Conservation (phyloP, 2,113 vertebrate genomes). For the Psilopogon haemacephalus region DNA sequence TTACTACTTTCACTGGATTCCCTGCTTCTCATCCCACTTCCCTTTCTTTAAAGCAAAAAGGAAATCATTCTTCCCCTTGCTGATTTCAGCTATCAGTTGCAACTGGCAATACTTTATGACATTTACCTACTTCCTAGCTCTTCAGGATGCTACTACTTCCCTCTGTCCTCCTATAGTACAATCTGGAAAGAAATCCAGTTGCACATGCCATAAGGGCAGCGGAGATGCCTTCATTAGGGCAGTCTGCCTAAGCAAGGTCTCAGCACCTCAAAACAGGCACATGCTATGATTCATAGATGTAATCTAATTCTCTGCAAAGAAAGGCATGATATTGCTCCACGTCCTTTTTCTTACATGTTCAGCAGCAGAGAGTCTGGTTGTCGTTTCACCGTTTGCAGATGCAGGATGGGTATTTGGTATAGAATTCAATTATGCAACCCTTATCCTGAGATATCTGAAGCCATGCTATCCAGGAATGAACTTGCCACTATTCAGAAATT, state of each 20-base stretch:
- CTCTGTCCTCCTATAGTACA: accelerated
- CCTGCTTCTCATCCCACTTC: neutral
- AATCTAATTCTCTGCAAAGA: neutral
- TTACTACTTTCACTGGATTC: neutral
- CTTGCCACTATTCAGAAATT: neutral
- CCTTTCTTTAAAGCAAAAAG: neutral
- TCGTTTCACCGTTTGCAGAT: neutral
- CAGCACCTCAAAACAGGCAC: neutral
- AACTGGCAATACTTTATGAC: neutral
- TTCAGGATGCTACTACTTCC: neutral
- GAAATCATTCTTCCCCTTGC: neutral
- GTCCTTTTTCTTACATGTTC: neutral
- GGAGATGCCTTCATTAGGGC: neutral
- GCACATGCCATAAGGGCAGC: neutral
- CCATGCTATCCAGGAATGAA: neutral
- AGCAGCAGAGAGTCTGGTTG: neutral
- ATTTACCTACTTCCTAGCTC: neutral
- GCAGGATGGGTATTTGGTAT: neutral
- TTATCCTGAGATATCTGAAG: neutral
- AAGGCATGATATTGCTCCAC: neutral
- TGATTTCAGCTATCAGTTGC: neutral
- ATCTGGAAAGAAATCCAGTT: neutral
- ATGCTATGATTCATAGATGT: neutral
- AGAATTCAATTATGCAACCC: neutral
- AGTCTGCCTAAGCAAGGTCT: neutral